phyloP scores from a whole-genome alignment of 1,140 invertebrate species.

The Drosophila nebulosa region DNA sequence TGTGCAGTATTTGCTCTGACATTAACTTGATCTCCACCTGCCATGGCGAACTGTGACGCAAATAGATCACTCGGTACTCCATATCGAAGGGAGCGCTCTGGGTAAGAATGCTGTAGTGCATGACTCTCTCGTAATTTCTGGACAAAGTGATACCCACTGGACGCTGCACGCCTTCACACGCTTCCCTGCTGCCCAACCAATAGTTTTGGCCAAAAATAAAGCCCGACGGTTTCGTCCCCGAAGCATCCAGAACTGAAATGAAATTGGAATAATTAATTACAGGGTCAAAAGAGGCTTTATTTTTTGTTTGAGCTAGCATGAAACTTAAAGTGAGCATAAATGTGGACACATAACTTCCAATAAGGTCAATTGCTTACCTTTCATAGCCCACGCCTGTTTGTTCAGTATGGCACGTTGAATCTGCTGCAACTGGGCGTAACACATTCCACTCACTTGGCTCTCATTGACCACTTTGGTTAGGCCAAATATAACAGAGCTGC shows the following conservation, averaged over 20 bases:
- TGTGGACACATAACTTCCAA: neutral
- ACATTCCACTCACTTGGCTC: conserved; percentile 58
- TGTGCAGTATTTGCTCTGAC: conserved; percentile 74
- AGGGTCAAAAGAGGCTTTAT: too few relatives aligned
- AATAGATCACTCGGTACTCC: conserved; percentile 73
- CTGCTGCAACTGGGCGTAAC: conserved; percentile 60
- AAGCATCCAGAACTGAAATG: conserved; percentile 70
- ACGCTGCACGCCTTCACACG: conserved; percentile 48
- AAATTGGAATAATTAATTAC: neutral
- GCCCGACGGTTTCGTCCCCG: conserved; percentile 65
- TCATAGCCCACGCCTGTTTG: conserved; percentile 79
- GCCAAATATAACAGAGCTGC: conserved; percentile 67
- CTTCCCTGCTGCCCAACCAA: conserved; percentile 74
- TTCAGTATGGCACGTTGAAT: conserved; percentile 61
- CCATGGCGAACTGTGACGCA: conserved; percentile 75
- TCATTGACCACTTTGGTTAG: conserved; percentile 58
- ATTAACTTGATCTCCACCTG: conserved; percentile 79
- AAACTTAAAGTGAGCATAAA: neutral
- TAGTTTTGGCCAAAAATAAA: conserved; percentile 80
- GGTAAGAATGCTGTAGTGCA: conserved; percentile 68
- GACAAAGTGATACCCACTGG: conserved; percentile 68
- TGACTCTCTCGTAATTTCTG: conserved; percentile 61
- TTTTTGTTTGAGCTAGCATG: too few relatives aligned
- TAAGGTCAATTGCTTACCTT: conserved; percentile 50
- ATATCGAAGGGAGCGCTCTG: conserved; percentile 69